phyloP scores from a whole-genome alignment of 1,140 invertebrate species.

The Neodiprion fabricii region DNA sequence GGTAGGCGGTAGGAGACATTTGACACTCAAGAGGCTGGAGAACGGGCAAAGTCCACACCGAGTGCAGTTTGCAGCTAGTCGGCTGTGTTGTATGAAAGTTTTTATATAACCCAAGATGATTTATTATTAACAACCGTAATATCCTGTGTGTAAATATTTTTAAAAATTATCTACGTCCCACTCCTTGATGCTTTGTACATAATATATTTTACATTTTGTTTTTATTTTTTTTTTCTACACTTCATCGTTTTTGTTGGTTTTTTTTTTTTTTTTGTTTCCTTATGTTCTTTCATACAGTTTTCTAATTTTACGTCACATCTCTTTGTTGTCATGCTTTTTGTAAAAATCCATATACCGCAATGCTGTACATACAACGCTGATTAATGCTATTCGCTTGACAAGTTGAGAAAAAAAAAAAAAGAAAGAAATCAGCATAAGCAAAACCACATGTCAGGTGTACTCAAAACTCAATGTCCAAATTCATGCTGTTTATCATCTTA shows the following conservation, averaged over 20 bases:
- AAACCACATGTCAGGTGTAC: constrained; percentile 31
- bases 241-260: no score
- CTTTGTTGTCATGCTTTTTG: constrained; percentile 45
- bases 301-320: background rate
- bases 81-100: constrained; percentile 58
- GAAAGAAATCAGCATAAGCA: constrained; percentile 28
- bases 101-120: constrained; percentile 19
- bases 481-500: background rate
- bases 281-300: no score
- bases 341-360: constrained; percentile 31
- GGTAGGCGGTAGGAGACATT: constrained; percentile 61
- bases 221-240: background rate
- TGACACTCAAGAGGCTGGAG: constrained; percentile 56
- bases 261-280: no score
- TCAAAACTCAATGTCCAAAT: constrained; percentile 23
- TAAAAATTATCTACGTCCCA: constrained; percentile 23
- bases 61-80: constrained; percentile 60
- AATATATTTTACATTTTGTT: constrained; percentile 10
- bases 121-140: constrained; percentile 40
- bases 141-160: constrained; percentile 53
- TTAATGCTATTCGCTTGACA: background rate
- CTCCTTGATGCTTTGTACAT: constrained; percentile 36
- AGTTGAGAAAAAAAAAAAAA: constrained; percentile 14
- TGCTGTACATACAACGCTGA: constrained; percentile 22
- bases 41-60: constrained; percentile 50